Conservation (phyloP, 1,140 invertebrate species). For the Laupala kohalensis region DNA sequence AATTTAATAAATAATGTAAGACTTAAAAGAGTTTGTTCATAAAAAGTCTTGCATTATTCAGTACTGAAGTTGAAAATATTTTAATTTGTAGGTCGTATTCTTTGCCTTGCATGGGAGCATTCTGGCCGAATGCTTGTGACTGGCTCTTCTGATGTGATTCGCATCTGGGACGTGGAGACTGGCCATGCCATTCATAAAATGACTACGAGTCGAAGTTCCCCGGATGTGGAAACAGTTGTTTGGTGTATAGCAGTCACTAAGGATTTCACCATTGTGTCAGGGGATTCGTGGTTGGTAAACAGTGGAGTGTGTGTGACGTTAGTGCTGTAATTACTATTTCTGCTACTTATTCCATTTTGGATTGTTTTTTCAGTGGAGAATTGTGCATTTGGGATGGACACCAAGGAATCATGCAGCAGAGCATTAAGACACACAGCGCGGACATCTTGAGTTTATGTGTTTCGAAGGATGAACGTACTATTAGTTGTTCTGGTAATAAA, state of each 20-base stretch:
- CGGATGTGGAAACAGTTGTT: conserved; percentile 60
- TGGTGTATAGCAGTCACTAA: conserved; percentile 69
- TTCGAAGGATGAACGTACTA: conserved; percentile 49
- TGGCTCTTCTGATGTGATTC: conserved; percentile 68
- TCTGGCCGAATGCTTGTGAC: conserved; percentile 64
- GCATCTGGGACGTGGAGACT: conserved; percentile 72
- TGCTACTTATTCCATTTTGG: too few relatives aligned
- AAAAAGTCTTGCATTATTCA: neutral
- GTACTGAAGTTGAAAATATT: neutral
- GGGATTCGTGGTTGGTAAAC: conserved; percentile 71
- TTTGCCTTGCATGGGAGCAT: conserved; percentile 74
- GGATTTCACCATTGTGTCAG: conserved; percentile 76
- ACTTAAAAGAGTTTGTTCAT: neutral
- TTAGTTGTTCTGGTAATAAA: conserved; percentile 52
- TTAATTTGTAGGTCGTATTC: conserved; percentile 46
- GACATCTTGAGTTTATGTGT: conserved; percentile 62
- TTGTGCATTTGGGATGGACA: conserved; percentile 78
- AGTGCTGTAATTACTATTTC: too few relatives aligned
- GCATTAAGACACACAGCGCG: conserved; percentile 58
- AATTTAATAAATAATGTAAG: neutral
- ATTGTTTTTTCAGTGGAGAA: conserved; percentile 46
- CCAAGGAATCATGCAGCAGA: conserved; percentile 59
- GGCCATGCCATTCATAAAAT: conserved; percentile 75
- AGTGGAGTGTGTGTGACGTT: too few relatives aligned
- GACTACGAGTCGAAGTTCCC: conserved; percentile 45